A percentile compares a stretch with the other conserved stretches of the same genome.
Evolutionary conservation across 92 coral and sea anemone species (phyloP).

Genomic region (Blastomussa wellsi): DNA sequence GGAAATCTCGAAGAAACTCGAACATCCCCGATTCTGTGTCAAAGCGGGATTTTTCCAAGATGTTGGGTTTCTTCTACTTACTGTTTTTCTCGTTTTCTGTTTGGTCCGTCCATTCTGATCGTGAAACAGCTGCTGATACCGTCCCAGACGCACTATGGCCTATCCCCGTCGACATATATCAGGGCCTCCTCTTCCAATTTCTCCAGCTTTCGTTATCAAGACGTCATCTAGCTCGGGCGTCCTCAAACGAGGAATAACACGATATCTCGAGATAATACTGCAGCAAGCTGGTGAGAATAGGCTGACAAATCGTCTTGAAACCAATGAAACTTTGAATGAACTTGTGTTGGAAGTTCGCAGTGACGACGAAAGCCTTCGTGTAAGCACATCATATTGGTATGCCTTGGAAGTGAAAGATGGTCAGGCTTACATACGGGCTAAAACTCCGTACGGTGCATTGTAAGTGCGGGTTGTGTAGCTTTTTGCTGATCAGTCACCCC

Average conservation of each 20-base stretch:
- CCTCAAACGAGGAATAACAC: conserved; percentile 72
- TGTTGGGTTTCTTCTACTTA: not conserved
- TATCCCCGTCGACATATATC: conserved; percentile 48
- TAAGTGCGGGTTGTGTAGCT: too few species aligned
- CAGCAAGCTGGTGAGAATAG: conserved; percentile 1
- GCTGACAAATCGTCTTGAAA: not conserved
- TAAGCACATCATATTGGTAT: conserved; percentile 66
- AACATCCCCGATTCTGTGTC: not conserved
- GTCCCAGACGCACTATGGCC: conserved; percentile 56
- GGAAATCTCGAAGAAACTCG: not conserved
- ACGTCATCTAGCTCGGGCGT: conserved; percentile 61
- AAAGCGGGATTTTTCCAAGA: not conserved
- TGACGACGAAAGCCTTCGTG: conserved; percentile 51
- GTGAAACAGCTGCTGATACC: not conserved
- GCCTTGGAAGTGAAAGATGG: conserved; percentile 35
- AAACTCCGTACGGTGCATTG: conserved; percentile 79
- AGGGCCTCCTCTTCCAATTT: conserved; percentile 59
- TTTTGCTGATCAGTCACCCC: too few species aligned
- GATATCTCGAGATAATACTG: conserved; percentile 69
- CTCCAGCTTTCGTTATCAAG: conserved; percentile 64
- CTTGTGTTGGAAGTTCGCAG: conserved; percentile 50
- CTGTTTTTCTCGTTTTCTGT: not conserved
- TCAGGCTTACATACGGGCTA: conserved; percentile 44
- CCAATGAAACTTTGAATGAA: conserved; percentile 11
- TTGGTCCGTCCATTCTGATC: not conserved